Evolutionary conservation across 2,113 vertebrate species (phyloP), one percentile per base, ranked within the genome.

Genomic region (Acanthisitta chloris): DNA sequence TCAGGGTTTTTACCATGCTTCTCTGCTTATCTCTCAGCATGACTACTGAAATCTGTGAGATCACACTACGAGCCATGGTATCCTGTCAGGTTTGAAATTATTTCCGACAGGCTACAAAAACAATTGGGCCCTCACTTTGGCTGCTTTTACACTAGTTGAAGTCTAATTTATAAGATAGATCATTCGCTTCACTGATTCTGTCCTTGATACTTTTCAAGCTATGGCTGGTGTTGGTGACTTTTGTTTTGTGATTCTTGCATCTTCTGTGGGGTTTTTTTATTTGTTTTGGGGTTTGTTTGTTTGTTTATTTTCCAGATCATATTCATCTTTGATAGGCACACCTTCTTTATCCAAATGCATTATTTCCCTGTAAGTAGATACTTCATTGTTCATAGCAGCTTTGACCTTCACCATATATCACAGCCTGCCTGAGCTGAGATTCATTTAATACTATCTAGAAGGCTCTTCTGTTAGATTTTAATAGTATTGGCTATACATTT

Each of bases 131-230:
- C 94, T 98, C 92, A 90, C 77, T 96, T 97, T 72, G 84, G 70
- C 85, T 86, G 92, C 90, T 94, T 98, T 96, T 97, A 96, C 91
- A 71, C 73, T 97, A 92, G 96, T 91, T 97, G 97, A 98, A 97
- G 96, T 96, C 97, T 96, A 97, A 98, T 98, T 98, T 98, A 88
- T 96, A 97, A 98, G 96, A 97, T 91, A 94, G 95, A 96, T 98
- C 96, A 97, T 96, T 90, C 15, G 88, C 96, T 97, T 97, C 95
- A 79, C 80, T 94, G 94, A 34, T 74, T 95, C 82, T 91, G 91
- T 92, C 82, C 87, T 96, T 80, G 92, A 92, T 94, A 70, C 82
- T 96, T 90, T 77, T 82, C 78, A 76, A 88, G 89, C 71, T 86
- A 40, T 25, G 43, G 82, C 85, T 97, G 95, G 94, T 97, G 88